These are phyloP conservation scores for Ceratina japonica DNA, from an alignment of 1,140 invertebrate genomes.

Conservation along the genomic window DNA sequence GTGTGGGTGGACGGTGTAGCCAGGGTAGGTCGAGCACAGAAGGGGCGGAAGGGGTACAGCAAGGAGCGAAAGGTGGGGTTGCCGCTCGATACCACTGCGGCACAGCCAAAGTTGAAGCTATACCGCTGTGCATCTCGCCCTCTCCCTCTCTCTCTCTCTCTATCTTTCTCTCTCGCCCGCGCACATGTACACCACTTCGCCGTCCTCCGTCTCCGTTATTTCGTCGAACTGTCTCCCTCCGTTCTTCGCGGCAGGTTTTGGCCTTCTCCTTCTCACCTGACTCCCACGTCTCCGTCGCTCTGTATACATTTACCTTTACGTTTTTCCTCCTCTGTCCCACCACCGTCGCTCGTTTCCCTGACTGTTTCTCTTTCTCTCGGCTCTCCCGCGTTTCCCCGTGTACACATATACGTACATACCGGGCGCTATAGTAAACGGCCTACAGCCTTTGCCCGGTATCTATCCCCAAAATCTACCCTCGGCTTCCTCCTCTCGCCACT, in stretches of 20 bases:
- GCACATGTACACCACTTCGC: too few relatives aligned
- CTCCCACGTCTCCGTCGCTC: constrained; percentile 10
- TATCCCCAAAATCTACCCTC: constrained; percentile 64
- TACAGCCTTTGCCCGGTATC: constrained; percentile 64
- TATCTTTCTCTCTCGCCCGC: constrained; percentile 11
- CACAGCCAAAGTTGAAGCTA: constrained; percentile 77
- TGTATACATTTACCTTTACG: constrained; percentile 42
- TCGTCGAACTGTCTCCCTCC: neutral
- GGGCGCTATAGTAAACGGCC: constrained; percentile 64
- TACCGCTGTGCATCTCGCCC: constrained; percentile 48
- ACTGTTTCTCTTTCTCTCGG: constrained; percentile 22
- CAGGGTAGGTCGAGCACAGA: constrained; percentile 50
- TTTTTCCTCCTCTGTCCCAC: constrained; percentile 26
- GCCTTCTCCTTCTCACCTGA: constrained; percentile 13
- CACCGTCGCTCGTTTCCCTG: constrained; percentile 15
- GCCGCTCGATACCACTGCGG: constrained; percentile 79
- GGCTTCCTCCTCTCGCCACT: constrained; percentile 24
- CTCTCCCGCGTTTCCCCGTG: constrained; percentile 17
- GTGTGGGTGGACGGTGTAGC: constrained; percentile 54
- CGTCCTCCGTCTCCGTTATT: neutral
- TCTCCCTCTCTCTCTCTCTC: constrained; percentile 27
- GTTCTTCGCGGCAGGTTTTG: neutral
- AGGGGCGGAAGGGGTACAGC: constrained; percentile 37
- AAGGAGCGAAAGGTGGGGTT: constrained; percentile 65
- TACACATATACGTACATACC: constrained; percentile 34